phyloP scores from a whole-genome alignment of 2,797 vertebrate genomes.

The Microctenopoma steveboyesi region DNA sequence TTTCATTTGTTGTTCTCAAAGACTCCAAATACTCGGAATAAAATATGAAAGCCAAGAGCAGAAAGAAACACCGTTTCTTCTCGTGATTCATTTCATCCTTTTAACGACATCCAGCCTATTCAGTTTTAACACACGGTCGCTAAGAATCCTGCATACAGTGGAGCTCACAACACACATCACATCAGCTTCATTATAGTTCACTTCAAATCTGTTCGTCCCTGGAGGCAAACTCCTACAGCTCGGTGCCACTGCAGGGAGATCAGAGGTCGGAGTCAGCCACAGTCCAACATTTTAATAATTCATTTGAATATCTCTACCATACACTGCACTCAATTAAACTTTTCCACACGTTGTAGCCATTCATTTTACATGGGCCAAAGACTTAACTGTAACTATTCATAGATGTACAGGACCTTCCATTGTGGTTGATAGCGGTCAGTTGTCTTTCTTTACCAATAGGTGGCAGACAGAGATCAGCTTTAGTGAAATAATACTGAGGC shows the following conservation, averaged over 20 bases:
- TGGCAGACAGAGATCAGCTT: conserved; percentile 41
- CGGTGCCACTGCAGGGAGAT: conserved; percentile 4
- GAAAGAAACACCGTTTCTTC: not conserved
- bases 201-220: conserved; percentile 20
- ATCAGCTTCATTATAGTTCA: not conserved
- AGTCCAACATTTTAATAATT: conserved; percentile 8
- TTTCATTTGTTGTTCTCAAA: not conserved
- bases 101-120: not conserved
- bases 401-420: not conserved
- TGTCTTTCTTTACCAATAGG: conserved; percentile 38
- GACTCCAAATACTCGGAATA: not conserved
- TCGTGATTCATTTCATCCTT: not conserved
- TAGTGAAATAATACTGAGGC: not conserved
- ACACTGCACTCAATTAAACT: not conserved
- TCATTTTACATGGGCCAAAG: not conserved
- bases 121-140: not conserved
- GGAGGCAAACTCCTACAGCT: not conserved
- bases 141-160: not conserved
- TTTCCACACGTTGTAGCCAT: not conserved
- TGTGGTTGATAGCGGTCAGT: not conserved
- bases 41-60: not conserved
- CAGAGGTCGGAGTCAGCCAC: conserved; percentile 44
- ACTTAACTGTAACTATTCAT: not conserved
- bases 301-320: conserved; percentile 5
- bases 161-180: not conserved